phyloP scores from a whole-genome alignment of 2,888 invertebrate species.

The Cecidostiba fungosa region DNA sequence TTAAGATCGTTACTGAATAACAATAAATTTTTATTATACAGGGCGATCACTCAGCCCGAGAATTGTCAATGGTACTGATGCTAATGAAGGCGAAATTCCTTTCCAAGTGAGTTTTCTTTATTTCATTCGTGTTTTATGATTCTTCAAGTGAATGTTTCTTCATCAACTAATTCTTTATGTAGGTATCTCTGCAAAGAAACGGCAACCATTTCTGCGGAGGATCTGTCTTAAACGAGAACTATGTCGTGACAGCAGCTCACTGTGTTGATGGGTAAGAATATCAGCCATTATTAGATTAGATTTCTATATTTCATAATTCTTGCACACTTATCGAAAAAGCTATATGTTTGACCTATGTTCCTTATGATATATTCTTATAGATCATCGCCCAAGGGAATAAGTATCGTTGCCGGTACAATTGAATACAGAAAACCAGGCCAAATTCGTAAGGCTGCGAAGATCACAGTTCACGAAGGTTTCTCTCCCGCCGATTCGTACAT shows the following conservation, averaged over 20 bases:
- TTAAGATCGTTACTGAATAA: neutral
- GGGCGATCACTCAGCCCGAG: slow-evolving; percentile 23
- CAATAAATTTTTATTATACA: neutral
- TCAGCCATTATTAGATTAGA: neutral
- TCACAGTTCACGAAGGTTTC: slow-evolving; percentile 66
- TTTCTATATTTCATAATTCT: neutral
- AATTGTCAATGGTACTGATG: slow-evolving; percentile 62
- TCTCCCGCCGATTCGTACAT: slow-evolving; percentile 54
- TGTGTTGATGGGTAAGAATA: slow-evolving; percentile 44
- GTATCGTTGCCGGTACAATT: slow-evolving; percentile 68
- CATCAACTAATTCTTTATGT: neutral
- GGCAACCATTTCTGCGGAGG: slow-evolving; percentile 64
- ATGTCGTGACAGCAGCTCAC: slow-evolving; percentile 62
- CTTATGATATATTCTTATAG: neutral
- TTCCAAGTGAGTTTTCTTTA: slow-evolving; percentile 56
- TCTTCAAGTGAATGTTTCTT: neutral
- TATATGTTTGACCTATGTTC: neutral
- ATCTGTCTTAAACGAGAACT: slow-evolving; percentile 58
- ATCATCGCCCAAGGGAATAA: slow-evolving; percentile 40
- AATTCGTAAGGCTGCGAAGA: slow-evolving; percentile 54
- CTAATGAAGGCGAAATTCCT: slow-evolving; percentile 57
- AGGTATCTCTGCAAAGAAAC: slow-evolving; percentile 59
- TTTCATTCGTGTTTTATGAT: neutral
- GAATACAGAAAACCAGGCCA: slow-evolving; percentile 58
- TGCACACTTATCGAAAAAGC: neutral